A percentile compares a stretch with the other conserved stretches of the same genome.
Conservation (phyloP, 2,113 vertebrate genomes). For the Riparia riparia region DNA sequence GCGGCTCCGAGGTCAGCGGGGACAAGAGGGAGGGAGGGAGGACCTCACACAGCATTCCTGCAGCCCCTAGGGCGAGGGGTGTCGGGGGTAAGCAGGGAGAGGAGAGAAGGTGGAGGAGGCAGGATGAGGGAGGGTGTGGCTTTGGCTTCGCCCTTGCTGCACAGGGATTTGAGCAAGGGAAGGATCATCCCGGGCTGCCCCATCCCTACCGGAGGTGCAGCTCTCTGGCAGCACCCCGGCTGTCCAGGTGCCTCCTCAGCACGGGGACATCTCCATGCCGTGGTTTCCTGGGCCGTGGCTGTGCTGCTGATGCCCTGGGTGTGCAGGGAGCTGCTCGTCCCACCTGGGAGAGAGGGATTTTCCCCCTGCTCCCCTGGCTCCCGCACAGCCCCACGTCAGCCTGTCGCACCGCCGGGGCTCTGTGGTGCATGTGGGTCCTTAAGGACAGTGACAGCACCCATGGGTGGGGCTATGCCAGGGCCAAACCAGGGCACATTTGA, state of each 20-base stretch:
- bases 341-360: background rate
- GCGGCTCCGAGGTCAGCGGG: background rate
- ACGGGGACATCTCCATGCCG: background rate
- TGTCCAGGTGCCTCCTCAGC: background rate
- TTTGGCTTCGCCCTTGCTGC: background rate
- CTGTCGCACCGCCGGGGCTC: accelerated
- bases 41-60: background rate
- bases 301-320: background rate
- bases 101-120: background rate
- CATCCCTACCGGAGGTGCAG: accelerated
- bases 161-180: background rate
- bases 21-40: accelerated
- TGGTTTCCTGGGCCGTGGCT: background rate
- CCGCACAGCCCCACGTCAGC: background rate
- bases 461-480: background rate
- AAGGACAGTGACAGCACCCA: background rate
- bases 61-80: background rate
- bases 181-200: background rate
- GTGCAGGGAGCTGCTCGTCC: background rate
- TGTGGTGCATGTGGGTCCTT: accelerated
- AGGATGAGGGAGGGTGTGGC: background rate
- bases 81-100: background rate
- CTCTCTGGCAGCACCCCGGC: background rate
- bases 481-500: background rate
- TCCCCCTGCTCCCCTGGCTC: background rate